Evolutionary conservation across 1,140 invertebrate species (phyloP), one percentile per base, ranked within the genome.

Genomic region (Zaprionus nigranus): DNA sequence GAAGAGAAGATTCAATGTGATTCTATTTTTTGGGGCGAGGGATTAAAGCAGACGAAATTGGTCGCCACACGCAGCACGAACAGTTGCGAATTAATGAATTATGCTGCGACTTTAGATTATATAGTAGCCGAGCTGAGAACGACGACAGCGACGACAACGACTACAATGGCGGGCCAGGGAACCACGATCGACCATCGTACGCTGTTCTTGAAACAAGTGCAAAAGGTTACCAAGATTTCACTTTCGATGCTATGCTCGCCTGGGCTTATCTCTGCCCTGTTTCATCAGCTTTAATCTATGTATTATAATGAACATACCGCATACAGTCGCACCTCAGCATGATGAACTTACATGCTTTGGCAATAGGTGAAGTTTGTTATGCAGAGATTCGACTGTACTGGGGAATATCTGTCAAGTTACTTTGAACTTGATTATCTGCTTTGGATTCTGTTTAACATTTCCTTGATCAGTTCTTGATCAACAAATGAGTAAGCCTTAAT

Each of bases 81-180:
- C 58, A 75, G 46, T 73, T 74, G 80, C 72, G 75, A 57, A 82
- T 79, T 81, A 90, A 71, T 70, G 24, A 81, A 69, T 43, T 46
- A 36, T 59, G 74, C 53, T 51, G 30, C 46, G 64, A 53, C 57
- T 46, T 43, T 49, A 51, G 68, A 78, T 63, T 78, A 82, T 61
- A 59, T 78, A 84, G 43, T 69, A 66, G 22, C 54, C 9, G n/a
- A 40, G 43, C 64, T 2, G 64, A 40, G n/a, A 12, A 11, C 57
- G 9, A 59, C 36, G 13, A 5, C 36, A 38, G 1, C n/a, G 40
- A 46, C 36, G 13, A 15, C 36, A 38, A 0, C n/a, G 40, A 46
- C 17, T 38, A 38, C 30, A 34, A 34, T 34, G 9, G 30, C 24
- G 24, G 24, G 74, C 51, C 70, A 38, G 49, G 49, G 34, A 36